Evolutionary conservation across 2,888 invertebrate species (phyloP).

Genomic region (Leucoma salicis): DNA sequence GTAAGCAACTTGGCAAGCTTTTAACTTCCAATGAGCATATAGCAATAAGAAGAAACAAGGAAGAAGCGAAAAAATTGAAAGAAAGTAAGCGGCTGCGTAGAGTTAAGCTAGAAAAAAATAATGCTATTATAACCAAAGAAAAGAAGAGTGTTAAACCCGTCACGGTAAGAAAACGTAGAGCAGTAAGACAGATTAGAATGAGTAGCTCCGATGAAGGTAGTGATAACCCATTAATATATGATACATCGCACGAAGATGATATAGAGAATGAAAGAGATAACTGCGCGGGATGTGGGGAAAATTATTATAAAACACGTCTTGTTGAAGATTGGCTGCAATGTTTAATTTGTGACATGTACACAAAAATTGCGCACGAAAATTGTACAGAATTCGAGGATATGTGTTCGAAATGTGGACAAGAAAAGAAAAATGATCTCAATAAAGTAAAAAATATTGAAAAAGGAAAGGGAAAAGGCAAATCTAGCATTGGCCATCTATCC

Average conservation of each 20-base stretch:
- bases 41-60: no score
- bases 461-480: no score
- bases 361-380: conserved; percentile 2
- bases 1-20: no score
- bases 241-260: not conserved
- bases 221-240: not conserved
- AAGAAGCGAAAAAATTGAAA: no score
- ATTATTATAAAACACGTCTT: not conserved
- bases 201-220: not conserved
- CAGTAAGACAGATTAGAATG: not conserved
- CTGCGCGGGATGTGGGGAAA: not conserved
- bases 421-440: not conserved
- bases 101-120: no score
- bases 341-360: not conserved
- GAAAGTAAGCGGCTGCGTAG: no score
- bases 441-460: no score
- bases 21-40: no score
- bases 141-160: not conserved
- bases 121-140: not conserved
- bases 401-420: conserved; percentile 2
- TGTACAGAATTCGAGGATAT: conserved; percentile 5
- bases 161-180: not conserved
- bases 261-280: not conserved
- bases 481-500: no score
- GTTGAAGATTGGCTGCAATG: conserved; percentile 6